Percentiles rank a stretch among this genome's conserved stretches.
Evolutionary conservation across 2,888 invertebrate species (phyloP).

Genomic region (Cistogaster globosa): DNA sequence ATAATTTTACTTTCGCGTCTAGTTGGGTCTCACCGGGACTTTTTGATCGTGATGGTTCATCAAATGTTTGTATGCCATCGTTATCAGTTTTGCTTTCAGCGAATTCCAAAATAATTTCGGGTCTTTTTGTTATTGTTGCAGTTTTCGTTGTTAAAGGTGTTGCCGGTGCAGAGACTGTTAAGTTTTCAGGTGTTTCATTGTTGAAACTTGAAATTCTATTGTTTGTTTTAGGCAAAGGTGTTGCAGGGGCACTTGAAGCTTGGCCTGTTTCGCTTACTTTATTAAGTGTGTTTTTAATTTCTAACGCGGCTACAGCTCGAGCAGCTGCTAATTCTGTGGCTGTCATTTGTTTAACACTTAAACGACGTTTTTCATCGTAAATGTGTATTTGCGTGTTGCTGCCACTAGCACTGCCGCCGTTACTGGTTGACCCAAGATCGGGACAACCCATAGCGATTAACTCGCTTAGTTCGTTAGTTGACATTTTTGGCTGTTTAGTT

Average conservation of each 20-base stretch:
- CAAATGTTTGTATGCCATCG: not conserved
- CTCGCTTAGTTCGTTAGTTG: constrained; percentile 79
- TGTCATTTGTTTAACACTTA: constrained; percentile 81
- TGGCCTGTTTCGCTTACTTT: constrained; percentile 68
- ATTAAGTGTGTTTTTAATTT: constrained; percentile 73
- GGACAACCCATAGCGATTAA: constrained; percentile 80
- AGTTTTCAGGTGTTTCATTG: constrained; percentile 46
- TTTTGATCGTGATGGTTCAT: constrained; percentile 37
- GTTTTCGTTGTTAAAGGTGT: constrained; percentile 42
- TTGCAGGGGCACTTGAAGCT: constrained; percentile 48
- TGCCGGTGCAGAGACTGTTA: constrained; percentile 36
- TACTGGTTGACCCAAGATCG: constrained; percentile 74
- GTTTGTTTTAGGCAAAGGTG: constrained; percentile 50
- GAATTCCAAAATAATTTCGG: constrained; percentile 40
- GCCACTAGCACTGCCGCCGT: constrained; percentile 26
- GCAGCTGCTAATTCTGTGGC: constrained; percentile 77
- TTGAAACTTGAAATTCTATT: constrained; percentile 30
- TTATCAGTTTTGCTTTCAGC: constrained; percentile 29
- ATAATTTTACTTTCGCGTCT: constrained; percentile 47
- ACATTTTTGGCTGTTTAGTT: constrained; percentile 45
- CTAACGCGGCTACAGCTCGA: constrained; percentile 77
- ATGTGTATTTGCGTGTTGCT: constrained; percentile 74
- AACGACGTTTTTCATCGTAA: constrained; percentile 77
- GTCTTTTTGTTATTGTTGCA: not conserved
- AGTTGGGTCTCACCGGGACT: constrained; percentile 46